Evolutionary conservation across 2,113 vertebrate genomes (phyloP).

Genomic region (Gambusia holbrooki): DNA sequence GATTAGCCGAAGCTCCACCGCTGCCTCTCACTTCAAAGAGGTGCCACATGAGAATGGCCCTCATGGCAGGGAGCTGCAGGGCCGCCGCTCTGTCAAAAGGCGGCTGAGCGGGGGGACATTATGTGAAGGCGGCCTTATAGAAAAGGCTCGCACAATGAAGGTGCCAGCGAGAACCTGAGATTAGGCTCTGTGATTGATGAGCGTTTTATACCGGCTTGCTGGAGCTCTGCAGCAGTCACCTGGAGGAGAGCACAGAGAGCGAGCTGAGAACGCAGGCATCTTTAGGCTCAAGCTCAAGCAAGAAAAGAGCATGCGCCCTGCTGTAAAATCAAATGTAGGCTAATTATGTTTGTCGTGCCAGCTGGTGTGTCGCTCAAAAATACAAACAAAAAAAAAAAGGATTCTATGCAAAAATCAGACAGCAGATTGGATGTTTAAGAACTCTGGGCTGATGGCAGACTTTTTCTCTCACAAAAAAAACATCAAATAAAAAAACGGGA

Average conservation of each 20-base stretch:
- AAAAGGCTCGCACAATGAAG: slow-evolving; percentile 72
- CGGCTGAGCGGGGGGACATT: slow-evolving; percentile 52
- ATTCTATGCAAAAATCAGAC: slow-evolving; percentile 17
- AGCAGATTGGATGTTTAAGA: not conserved
- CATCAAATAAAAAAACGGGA: not conserved
- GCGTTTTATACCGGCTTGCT: slow-evolving; percentile 66
- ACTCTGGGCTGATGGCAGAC: not conserved
- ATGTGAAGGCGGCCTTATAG: slow-evolving; percentile 70
- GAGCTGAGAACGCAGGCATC: slow-evolving; percentile 14
- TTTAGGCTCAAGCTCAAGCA: not conserved
- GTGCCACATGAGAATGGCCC: slow-evolving; percentile 47
- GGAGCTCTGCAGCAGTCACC: slow-evolving; percentile 67
- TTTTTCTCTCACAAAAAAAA: not conserved
- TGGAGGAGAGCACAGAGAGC: slow-evolving; percentile 45
- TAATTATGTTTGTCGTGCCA: not conserved
- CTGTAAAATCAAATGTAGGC: not conserved
- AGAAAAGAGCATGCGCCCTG: not conserved
- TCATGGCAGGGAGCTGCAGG: slow-evolving; percentile 50
- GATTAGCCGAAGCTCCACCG: slow-evolving; percentile 39
- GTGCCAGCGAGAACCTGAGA: slow-evolving; percentile 74
- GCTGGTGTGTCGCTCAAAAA: not conserved
- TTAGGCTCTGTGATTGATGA: slow-evolving; percentile 77
- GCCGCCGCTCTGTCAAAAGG: slow-evolving; percentile 51
- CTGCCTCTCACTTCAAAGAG: slow-evolving; percentile 60
- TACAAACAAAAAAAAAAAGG: not conserved